Conservation (phyloP, 2,888 invertebrate genomes). For the Sarcophaga rosellei region DNA sequence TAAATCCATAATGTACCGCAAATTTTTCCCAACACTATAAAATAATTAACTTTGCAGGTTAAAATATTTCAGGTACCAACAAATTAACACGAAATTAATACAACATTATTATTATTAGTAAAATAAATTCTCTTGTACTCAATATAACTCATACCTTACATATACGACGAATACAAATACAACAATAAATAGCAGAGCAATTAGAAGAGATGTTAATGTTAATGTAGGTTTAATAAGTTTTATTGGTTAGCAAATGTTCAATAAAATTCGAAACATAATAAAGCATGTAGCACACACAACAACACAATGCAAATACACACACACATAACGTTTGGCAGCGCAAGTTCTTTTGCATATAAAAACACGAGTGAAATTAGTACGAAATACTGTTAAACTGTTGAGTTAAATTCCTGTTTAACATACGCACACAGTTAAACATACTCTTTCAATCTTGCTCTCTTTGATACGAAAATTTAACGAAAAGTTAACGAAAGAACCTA, state of each 20-base stretch:
- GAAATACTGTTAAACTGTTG: no score
- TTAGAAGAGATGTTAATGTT: slow-evolving; percentile 72
- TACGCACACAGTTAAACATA: not conserved
- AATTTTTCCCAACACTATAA: no score
- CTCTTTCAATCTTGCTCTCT: no score
- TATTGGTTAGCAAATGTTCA: slow-evolving; percentile 70
- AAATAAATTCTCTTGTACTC: not conserved
- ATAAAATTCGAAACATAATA: no score
- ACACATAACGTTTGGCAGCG: not conserved
- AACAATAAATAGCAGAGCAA: slow-evolving; percentile 41
- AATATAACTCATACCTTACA: not conserved
- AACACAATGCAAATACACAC: slow-evolving; percentile 25
- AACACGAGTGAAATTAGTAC: not conserved
- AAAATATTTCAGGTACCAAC: no score
- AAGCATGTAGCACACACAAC: no score
- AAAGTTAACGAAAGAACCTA: no score
- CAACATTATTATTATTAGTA: no score
- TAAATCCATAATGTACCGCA: no score
- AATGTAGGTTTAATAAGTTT: slow-evolving; percentile 79
- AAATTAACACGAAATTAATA: no score
- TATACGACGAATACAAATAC: not conserved
- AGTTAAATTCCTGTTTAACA: slow-evolving; percentile 2
- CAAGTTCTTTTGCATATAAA: not conserved
- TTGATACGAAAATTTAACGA: no score
- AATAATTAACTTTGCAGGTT: no score